Evolutionary conservation across 2,888 invertebrate genomes (phyloP).

Genomic region (Apodemia duryi): DNA sequence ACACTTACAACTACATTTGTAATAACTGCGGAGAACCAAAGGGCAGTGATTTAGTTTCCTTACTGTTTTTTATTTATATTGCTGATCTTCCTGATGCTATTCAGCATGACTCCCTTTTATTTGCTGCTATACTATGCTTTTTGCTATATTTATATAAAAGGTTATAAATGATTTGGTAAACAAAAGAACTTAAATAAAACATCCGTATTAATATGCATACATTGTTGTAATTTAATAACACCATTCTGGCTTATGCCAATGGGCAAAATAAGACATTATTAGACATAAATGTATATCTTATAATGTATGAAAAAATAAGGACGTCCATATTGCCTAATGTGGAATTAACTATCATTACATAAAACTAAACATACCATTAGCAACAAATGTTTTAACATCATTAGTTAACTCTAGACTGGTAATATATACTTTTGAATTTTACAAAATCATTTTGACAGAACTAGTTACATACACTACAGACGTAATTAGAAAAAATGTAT

Average conservation of each 20-base stretch:
- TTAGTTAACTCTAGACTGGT: slow-evolving; percentile 2
- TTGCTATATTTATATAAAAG: too few relatives aligned
- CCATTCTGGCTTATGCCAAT: background rate
- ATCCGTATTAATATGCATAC: background rate
- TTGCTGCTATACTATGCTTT: too few relatives aligned
- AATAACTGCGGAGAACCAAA: too few relatives aligned
- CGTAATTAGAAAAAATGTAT: slow-evolving; percentile 31
- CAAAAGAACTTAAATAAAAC: too few relatives aligned
- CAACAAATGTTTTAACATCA: background rate
- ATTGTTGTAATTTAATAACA: background rate
- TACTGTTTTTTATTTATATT: too few relatives aligned
- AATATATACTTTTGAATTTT: background rate
- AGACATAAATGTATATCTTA: background rate
- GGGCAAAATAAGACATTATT: too few relatives aligned
- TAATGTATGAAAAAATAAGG: background rate
- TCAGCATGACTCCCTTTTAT: too few relatives aligned
- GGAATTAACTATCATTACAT: background rate
- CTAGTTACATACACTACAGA: slow-evolving; percentile 40
- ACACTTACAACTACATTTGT: too few relatives aligned
- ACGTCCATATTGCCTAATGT: background rate
- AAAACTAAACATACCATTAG: background rate
- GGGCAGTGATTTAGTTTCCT: too few relatives aligned
- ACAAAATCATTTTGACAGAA: background rate
- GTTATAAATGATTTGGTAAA: too few relatives aligned
- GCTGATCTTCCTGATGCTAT: too few relatives aligned